phyloP scores from a whole-genome alignment of 2,888 invertebrate species.

The Coleophora flavipennella region DNA sequence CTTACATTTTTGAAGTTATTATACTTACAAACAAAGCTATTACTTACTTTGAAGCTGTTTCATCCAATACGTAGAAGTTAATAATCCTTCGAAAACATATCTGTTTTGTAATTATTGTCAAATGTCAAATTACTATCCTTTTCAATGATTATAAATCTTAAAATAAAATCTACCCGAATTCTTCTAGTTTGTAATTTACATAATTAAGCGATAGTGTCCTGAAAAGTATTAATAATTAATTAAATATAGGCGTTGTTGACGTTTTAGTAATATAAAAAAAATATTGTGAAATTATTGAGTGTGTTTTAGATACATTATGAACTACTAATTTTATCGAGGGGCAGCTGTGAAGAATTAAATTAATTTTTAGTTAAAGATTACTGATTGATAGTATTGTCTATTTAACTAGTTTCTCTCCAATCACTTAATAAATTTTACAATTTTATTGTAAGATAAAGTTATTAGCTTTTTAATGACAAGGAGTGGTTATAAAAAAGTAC shows the following conservation, averaged over 20 bases:
- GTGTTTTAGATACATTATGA: too few relatives aligned
- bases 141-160: constrained; percentile 29
- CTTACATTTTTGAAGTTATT: constrained; percentile 19
- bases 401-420: too few relatives aligned
- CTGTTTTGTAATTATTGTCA: constrained; percentile 31
- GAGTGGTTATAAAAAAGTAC: too few relatives aligned
- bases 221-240: constrained; percentile 45
- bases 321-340: too few relatives aligned
- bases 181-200: constrained; percentile 19
- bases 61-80: constrained; percentile 2
- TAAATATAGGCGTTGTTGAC: constrained; percentile 30
- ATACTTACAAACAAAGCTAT: constrained; percentile 4
- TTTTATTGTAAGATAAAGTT: too few relatives aligned
- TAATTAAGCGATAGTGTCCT: constrained; percentile 29
- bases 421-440: too few relatives aligned
- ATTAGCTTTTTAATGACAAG: too few relatives aligned
- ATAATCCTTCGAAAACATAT: constrained; percentile 60
- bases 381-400: too few relatives aligned
- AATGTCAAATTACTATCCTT: constrained; percentile 41
- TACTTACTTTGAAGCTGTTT: not conserved
- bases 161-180: constrained; percentile 21
- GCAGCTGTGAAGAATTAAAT: too few relatives aligned
- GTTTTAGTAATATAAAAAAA: constrained; percentile 17
- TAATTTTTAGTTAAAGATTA: too few relatives aligned
- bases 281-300: not conserved